These are phyloP conservation scores for Lampris megalopsis DNA, from an alignment of 2,113 vertebrate genomes.

Conservation along the genomic window DNA sequence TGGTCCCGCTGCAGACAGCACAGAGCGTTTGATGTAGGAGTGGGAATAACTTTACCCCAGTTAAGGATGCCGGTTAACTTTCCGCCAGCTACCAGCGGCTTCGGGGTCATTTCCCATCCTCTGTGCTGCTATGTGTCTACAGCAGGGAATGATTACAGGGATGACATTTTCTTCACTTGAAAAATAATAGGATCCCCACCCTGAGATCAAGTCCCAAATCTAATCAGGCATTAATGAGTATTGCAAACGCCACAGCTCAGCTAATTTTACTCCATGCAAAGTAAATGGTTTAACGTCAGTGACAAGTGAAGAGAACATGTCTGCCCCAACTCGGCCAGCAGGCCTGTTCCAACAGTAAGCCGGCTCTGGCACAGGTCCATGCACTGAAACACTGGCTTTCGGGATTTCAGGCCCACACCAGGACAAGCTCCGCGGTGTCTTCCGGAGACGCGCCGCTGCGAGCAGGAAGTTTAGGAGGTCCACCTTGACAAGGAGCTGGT, in stretches of 20 bases:
- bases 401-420: background rate
- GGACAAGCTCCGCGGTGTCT: conserved; percentile 6
- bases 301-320: background rate
- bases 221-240: conserved; percentile 65
- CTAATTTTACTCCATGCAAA: conserved; percentile 28
- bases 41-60: background rate
- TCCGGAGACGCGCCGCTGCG: background rate
- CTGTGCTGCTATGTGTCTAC: background rate
- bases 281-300: too few relatives aligned
- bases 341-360: conserved; percentile 25
- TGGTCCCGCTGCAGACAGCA: background rate
- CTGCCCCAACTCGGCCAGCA: conserved; percentile 23
- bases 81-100: background rate
- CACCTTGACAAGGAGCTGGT: too few relatives aligned
- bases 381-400: conserved; percentile 3
- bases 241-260: conserved; percentile 19
- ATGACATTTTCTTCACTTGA: conserved; percentile 21
- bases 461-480: too few relatives aligned
- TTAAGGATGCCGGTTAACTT: too few relatives aligned
- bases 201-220: conserved; percentile 57
- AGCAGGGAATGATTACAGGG: background rate
- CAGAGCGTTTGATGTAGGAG: background rate
- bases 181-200: conserved; percentile 36
- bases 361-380: background rate
- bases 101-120: background rate